These are phyloP conservation scores for Leptopterna dolabrata DNA, from an alignment of 2,888 invertebrate species.

Conservation along the genomic window DNA sequence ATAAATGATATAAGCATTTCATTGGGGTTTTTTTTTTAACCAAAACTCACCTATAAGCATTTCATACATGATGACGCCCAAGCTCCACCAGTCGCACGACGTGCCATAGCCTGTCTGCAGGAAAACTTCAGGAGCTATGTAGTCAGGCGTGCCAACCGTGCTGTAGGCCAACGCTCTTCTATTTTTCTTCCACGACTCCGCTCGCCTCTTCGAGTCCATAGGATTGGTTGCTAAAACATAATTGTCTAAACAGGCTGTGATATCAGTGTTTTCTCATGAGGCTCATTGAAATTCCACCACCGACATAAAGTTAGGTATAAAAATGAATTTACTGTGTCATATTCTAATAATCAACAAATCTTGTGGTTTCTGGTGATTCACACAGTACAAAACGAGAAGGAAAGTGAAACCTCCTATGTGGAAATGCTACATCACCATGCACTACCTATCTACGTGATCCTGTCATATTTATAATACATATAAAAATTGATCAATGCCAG, in stretches of 20 bases:
- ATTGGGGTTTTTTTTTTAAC: too few relatives aligned
- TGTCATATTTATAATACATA: too few relatives aligned
- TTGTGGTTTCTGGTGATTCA: too few relatives aligned
- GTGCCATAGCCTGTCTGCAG: conserved; percentile 97
- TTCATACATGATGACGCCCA: conserved; percentile 99
- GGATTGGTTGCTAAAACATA: conserved; percentile 73
- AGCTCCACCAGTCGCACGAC: conserved; percentile 99
- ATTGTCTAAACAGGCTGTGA: neutral
- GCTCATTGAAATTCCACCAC: neutral
- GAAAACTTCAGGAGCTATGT: conserved; percentile 99
- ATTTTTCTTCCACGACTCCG: conserved; percentile 99
- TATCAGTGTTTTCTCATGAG: neutral
- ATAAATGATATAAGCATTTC: too few relatives aligned
- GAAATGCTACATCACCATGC: too few relatives aligned
- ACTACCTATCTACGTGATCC: too few relatives aligned
- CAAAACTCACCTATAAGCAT: conserved; percentile 97
- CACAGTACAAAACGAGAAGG: too few relatives aligned
- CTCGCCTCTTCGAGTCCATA: conserved; percentile 97
- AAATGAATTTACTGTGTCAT: neutral
- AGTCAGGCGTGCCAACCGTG: conserved; percentile 98
- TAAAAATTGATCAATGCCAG: too few relatives aligned
- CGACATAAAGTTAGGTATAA: neutral
- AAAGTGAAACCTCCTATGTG: too few relatives aligned
- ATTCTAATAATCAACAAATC: too few relatives aligned
- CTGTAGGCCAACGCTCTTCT: conserved; percentile 93